phyloP scores from a whole-genome alignment of 2,113 vertebrate species.

The Etheostoma spectabile region DNA sequence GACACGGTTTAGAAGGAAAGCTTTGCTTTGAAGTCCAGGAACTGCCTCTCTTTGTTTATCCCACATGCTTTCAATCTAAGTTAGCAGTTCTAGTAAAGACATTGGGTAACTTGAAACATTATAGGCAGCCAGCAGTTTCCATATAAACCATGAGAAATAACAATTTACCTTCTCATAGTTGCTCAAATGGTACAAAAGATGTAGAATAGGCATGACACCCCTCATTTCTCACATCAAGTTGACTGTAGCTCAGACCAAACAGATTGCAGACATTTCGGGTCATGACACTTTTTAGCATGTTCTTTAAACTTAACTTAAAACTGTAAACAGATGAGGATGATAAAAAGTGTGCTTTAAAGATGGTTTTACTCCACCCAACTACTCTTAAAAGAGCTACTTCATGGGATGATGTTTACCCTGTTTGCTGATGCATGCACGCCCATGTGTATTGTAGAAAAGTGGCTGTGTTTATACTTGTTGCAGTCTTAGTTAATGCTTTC shows the following conservation, averaged over 20 bases:
- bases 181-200: slow-evolving; percentile 20
- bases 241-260: slow-evolving; percentile 47
- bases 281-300: slow-evolving; percentile 45
- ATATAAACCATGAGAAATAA: slow-evolving; percentile 25
- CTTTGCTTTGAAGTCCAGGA: slow-evolving; percentile 69
- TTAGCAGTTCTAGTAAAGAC: slow-evolving; percentile 42
- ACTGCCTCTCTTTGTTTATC: slow-evolving; percentile 58
- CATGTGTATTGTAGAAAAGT: slow-evolving; percentile 48
- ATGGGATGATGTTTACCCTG: slow-evolving; percentile 31
- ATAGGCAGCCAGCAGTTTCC: slow-evolving; percentile 14
- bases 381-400: slow-evolving; percentile 33
- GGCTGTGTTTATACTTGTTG: slow-evolving; percentile 75
- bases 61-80: slow-evolving; percentile 51
- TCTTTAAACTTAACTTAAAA: neutral
- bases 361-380: slow-evolving; percentile 45
- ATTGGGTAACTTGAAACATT: slow-evolving; percentile 27
- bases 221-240: slow-evolving; percentile 55
- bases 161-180: slow-evolving; percentile 20
- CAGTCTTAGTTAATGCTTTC: slow-evolving; percentile 67
- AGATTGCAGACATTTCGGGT: slow-evolving; percentile 52
- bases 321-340: slow-evolving; percentile 60
- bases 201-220: slow-evolving; percentile 26
- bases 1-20: slow-evolving; percentile 62
- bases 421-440: neutral
- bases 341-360: slow-evolving; percentile 59